Conservation (phyloP, 2,113 vertebrate genomes). For the Cisticola juncidis region DNA sequence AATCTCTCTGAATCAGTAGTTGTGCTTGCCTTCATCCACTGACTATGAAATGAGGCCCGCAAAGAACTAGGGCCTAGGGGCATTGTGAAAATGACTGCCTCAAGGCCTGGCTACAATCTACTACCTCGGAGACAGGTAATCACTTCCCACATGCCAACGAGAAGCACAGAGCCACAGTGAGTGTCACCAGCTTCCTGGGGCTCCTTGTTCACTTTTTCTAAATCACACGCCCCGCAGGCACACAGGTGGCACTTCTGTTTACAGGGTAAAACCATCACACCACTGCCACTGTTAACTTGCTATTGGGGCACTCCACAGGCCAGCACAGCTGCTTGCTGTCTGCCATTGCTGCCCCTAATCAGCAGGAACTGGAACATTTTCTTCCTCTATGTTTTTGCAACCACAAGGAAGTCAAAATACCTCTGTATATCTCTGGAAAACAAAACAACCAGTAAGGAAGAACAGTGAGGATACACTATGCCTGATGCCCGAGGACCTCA, state of each 20-base stretch:
- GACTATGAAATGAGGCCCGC: background rate
- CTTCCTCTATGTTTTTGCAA: background rate
- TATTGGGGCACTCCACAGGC: background rate
- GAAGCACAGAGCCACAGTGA: background rate
- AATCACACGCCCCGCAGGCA: background rate
- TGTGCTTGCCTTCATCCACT: fast-evolving
- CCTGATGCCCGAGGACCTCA: background rate
- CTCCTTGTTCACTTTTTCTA: background rate
- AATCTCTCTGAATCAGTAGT: background rate
- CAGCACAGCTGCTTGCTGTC: background rate
- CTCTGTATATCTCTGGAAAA: background rate
- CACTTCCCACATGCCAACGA: background rate
- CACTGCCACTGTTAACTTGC: background rate
- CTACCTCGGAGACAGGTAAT: background rate
- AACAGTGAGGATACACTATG: background rate
- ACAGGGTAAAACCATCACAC: background rate
- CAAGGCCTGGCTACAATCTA: background rate
- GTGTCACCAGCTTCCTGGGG: background rate
- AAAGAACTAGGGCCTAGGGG: background rate
- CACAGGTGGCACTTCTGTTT: background rate
- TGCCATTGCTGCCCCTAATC: background rate
- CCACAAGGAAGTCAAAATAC: background rate
- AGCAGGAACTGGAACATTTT: background rate
- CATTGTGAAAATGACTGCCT: background rate
- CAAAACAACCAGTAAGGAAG: background rate